phyloP scores from a whole-genome alignment of 2,113 vertebrate genomes.

The Recurvirostra avosetta region DNA sequence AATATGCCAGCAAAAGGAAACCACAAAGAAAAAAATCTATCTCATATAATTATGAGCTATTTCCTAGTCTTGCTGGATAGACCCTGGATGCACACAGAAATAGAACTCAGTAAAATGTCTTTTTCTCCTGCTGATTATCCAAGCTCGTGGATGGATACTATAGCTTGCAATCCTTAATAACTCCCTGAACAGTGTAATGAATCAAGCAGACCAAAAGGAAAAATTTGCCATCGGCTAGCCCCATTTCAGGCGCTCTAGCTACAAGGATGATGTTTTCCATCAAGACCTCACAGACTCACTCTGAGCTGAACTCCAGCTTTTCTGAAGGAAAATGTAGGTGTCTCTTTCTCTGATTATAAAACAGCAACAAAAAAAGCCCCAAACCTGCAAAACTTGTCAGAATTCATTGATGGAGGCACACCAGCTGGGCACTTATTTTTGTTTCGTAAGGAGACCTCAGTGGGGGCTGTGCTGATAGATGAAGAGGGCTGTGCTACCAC shows the following conservation, averaged over 20 bases:
- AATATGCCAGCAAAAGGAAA: too few species aligned
- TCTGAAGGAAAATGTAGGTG: neutral
- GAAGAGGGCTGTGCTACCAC: neutral
- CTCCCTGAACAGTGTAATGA: neutral
- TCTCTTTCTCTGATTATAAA: neutral
- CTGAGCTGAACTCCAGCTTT: neutral
- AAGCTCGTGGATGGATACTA: neutral
- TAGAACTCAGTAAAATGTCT: neutral
- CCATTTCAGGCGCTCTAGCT: neutral
- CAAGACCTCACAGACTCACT: neutral
- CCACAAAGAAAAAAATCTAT: too few species aligned
- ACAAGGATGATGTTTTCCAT: neutral
- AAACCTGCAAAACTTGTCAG: neutral
- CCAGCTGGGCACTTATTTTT: neutral
- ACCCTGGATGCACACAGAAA: too few species aligned
- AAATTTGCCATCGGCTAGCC: neutral
- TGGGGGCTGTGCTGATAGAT: neutral
- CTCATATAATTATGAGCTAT: too few species aligned
- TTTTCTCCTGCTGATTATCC: neutral
- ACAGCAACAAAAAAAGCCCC: neutral
- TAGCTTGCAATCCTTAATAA: neutral
- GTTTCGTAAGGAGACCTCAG: neutral
- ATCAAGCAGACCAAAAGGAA: neutral
- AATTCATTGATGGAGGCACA: neutral
- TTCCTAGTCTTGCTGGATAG: too few species aligned